phyloP scores from a whole-genome alignment of 2,113 vertebrate species.

The Dolichallabes microphthalmus region DNA sequence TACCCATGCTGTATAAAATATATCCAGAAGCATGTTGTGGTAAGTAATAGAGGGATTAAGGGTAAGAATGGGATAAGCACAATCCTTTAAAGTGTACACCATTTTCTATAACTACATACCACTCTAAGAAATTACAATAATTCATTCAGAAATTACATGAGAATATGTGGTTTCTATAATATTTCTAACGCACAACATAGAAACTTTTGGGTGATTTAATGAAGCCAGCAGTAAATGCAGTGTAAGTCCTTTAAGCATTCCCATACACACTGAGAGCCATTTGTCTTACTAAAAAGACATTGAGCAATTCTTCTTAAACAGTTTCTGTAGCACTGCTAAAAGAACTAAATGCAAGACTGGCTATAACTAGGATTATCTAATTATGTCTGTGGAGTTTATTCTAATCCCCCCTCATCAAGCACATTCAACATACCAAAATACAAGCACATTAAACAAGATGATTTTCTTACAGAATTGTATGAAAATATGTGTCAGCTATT shows the following conservation, averaged over 20 bases:
- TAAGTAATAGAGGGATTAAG: slow-evolving; percentile 17
- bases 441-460: background rate
- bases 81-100: slow-evolving; percentile 39
- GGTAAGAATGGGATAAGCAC: slow-evolving; percentile 25
- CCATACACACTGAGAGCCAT: background rate
- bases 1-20: background rate
- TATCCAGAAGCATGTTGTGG: background rate
- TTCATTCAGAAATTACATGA: background rate
- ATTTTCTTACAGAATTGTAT: background rate
- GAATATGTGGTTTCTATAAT: background rate
- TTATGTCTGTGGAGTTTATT: slow-evolving; percentile 9
- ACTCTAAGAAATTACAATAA: background rate
- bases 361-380: slow-evolving; percentile 24
- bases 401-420: slow-evolving; percentile 14
- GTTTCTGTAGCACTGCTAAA: background rate
- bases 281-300: background rate
- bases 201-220: background rate
- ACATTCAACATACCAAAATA: background rate
- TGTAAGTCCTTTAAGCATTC: background rate
- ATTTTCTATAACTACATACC: slow-evolving; percentile 15
- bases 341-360: background rate
- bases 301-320: background rate
- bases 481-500: background rate
- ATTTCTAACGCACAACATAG: background rate
- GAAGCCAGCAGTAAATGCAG: background rate